Evolutionary conservation across 2,888 invertebrate genomes (phyloP).

Genomic region (Andricus quercusramuli): DNA sequence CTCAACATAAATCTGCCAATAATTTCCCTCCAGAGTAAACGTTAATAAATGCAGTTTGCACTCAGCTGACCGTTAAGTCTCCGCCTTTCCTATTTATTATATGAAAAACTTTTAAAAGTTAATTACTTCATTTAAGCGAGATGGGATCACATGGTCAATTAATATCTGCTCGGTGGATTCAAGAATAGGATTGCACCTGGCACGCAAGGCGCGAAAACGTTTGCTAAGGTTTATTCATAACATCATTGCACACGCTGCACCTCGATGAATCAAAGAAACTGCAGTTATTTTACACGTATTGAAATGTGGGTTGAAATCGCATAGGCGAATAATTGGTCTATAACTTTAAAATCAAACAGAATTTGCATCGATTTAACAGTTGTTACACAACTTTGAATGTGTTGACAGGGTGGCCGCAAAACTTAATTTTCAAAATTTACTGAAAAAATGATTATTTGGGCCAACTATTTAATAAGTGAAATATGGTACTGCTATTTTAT

Average conservation of each 20-base stretch:
- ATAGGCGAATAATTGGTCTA: constrained; percentile 10
- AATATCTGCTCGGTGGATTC: background rate
- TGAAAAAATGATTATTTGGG: no score
- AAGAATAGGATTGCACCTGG: constrained; percentile 29
- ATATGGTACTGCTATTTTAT: no score
- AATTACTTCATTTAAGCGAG: constrained; percentile 29
- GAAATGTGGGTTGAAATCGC: background rate
- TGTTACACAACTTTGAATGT: background rate
- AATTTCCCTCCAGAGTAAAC: background rate
- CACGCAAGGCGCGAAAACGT: constrained; percentile 19
- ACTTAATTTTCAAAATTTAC: no score
- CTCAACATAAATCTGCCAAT: background rate
- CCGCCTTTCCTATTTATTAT: background rate
- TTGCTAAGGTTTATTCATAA: constrained; percentile 19
- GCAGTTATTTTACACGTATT: constrained; percentile 4
- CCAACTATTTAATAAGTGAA: no score
- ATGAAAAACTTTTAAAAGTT: constrained; percentile 12
- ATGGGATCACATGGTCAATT: constrained; percentile 22
- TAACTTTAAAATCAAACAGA: background rate
- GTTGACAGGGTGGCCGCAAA: no score
- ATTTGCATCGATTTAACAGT: background rate
- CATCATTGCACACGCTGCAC: background rate
- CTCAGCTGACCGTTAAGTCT: constrained; percentile 12
- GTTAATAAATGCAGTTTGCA: constrained; percentile 1
- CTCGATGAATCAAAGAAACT: constrained; percentile 6